Base-by-base conservation (phyloP, 2,113 vertebrate genomes). In the Dasypus novemcinctus region DNA sequence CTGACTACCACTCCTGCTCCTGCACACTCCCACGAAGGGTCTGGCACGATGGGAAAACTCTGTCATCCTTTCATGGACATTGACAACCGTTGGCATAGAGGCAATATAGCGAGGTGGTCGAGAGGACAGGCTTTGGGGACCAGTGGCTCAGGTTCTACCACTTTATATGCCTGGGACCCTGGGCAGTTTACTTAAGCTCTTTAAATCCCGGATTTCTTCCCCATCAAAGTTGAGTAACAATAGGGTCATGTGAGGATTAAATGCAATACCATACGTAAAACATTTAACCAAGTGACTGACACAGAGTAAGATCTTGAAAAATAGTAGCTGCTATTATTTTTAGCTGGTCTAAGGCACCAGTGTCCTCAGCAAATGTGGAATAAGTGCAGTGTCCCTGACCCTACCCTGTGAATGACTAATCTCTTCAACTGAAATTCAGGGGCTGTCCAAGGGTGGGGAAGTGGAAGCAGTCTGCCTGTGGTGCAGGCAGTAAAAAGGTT, bases 151-250 rank as follows among this genome's bases (percentile, higher is more conserved):
- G 36, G 7, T 25, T 69, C 69, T 25, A 49, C 52, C n/a, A 23
- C 15, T 5, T 41, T n/a, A 41, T 83, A 54, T 25, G 18, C 59
- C 75, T 75, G 49, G 89, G 61, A 76, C 31, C 63, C 71, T 29
- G 38, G 66, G 33, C 23, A 75, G 52, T 43, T 33, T 10, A 21
- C 71, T 84, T 41, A 25, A 36, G 27, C 88, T 80, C 76, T 71
- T 38, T 25, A 75, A 79, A 46, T 59, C n/a, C 72, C 76, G 54
- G 49, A 33, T 66, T 89, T 49, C 94, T 82, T 64, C 31, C 11
- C 43, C 87, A 0, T 27, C 43, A 74, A 82, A 81, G 69, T 3
- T 54, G 18, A 20, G 12, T 31, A 29, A 10, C 49, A 52, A 57
- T 1, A 38, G 23, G 18, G 46, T 82, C 31, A 2, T 57, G 11